phyloP scores from a whole-genome alignment of 2,888 invertebrate genomes.

The Agrochola macilenta region DNA sequence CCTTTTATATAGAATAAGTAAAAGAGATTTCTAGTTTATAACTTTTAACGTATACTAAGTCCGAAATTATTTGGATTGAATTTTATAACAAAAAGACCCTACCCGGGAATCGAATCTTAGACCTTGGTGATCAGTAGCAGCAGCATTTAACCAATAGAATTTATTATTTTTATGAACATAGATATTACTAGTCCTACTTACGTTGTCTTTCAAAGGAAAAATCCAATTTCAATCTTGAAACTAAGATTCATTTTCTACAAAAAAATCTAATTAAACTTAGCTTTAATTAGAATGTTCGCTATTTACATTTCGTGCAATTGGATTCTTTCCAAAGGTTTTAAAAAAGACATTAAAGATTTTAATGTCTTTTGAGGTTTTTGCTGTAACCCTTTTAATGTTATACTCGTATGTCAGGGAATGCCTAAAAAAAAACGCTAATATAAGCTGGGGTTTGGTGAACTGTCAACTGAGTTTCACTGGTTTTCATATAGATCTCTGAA shows the following conservation, averaged over 20 bases:
- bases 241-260: conserved; percentile 25
- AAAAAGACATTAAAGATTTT: too few species aligned
- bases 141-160: background rate
- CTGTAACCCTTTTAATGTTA: conserved; percentile 19
- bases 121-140: too few species aligned
- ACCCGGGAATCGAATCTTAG: too few species aligned
- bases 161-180: background rate
- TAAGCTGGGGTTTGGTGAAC: too few species aligned
- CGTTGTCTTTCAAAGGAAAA: conserved; percentile 7
- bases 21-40: background rate
- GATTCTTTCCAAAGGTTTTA: conserved; percentile 31
- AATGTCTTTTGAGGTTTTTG: conserved; percentile 29
- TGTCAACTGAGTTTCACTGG: background rate
- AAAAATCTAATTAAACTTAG: conserved; percentile 42
- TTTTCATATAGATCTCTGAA: background rate
- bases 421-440: background rate
- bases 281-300: conserved; percentile 48
- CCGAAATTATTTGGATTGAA: background rate
- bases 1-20: background rate
- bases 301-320: conserved; percentile 49
- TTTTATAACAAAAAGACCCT: background rate
- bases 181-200: background rate
- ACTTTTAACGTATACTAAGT: background rate
- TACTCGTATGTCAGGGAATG: background rate
- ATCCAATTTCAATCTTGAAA: conserved; percentile 17